These are phyloP conservation scores for Apis laboriosa DNA, from an alignment of 1,140 invertebrate species.

Conservation along the genomic window DNA sequence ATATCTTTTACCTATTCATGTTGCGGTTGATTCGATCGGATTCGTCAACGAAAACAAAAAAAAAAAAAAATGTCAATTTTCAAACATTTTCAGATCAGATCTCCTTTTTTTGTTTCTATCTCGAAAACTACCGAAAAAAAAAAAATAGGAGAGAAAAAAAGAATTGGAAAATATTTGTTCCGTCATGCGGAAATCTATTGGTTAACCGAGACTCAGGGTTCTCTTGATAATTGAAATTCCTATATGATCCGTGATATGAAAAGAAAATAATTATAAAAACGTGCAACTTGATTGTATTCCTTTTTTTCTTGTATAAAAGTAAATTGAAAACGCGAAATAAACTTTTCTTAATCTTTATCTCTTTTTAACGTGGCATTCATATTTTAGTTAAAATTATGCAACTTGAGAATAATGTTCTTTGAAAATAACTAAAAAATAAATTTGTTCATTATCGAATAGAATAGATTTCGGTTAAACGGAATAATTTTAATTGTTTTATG, in stretches of 20 bases:
- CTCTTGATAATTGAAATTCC: not conserved
- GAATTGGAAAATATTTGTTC: not conserved
- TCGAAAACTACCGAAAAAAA: not conserved
- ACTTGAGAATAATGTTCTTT: not conserved
- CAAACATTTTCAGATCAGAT: not conserved
- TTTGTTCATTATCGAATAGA: not conserved
- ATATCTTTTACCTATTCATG: not conserved
- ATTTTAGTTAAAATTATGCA: not conserved
- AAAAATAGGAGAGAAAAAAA: not conserved
- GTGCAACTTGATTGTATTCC: not conserved
- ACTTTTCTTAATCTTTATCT: not conserved
- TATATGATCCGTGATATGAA: not conserved
- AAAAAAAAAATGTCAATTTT: not conserved
- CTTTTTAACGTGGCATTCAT: not conserved
- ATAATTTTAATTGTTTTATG: not conserved
- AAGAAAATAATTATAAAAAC: not conserved
- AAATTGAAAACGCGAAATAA: not conserved
- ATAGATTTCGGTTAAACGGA: not conserved
- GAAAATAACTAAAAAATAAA: not conserved
- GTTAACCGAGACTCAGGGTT: not conserved
- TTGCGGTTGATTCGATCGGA: not conserved
- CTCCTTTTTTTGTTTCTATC: not conserved
- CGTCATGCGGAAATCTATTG: not conserved
- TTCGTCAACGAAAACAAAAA: not conserved
- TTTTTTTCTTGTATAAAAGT: not conserved